Base-by-base conservation (phyloP, 2,888 invertebrate genomes). In the Cryptophagus acutangulus region DNA sequence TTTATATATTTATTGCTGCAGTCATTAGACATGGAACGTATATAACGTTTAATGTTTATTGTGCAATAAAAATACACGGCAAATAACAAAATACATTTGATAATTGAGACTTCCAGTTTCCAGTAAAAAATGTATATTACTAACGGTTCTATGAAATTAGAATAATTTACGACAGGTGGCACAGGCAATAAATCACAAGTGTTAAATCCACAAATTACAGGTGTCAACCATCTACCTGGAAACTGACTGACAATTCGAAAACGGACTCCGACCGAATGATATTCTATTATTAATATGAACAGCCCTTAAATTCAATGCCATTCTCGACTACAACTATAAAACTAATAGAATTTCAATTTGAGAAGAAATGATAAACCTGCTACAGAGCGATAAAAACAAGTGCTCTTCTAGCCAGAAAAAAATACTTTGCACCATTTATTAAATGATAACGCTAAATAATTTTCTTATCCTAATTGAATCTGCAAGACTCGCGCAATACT, bases 381-480 rank as follows among this genome's bases (percentile, higher is more conserved):
- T 49, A 49, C 38, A 49, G 42, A 47, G 51, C 48, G 58, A 59
- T 57, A 60, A 60, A 52, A 54, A 49, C 45, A 51, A 54, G 54
- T 57, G 49, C 48, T 51, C 48, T 46, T 49, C 51, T 54, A 51
- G 55, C 54, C 55, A 59, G 55, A 54, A 56, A 46, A 55, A 55
- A 51, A 49, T 59, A 58, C 61, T 61, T 59, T 58, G 49, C 48
- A 55, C 58, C 63, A 65, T 65, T 64, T 64, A 65, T 66, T 61
- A 61, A 61, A 58, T 63, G 66, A 66, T 66, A 66, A 65, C 60
- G 54, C 52, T 55, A 56, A 63, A 63, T 62, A 62, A 65, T 59
- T 56, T 48, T 48, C 55, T 66, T 69, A 69, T 69, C 69, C 52
- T 69, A 69, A 69, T 69, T 68, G 67, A 69, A 69, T 68, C 67